Base-by-base conservation (phyloP, 2,797 vertebrate genomes). In the Chaetodon trifasciatus region DNA sequence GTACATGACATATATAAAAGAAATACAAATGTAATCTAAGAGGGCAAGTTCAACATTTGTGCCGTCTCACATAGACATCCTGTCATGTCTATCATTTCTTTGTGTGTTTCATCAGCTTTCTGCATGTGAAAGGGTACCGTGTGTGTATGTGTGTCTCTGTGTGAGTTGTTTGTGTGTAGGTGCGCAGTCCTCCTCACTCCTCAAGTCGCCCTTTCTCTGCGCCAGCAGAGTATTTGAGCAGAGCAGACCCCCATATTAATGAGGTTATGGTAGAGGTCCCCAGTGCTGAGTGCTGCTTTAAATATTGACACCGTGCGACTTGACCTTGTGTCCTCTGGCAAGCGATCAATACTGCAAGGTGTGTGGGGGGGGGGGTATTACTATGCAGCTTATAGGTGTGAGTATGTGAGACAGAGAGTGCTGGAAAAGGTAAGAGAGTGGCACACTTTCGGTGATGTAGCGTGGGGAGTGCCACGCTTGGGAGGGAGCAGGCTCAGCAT, bases 221-320 rank as follows among this genome's bases (percentile, higher is more conserved):
- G 57, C 73, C 87, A 85, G 74, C 56, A 82, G 85, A 84, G 80
- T 88, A 47, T 87, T 70, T 85, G 78, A 86, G 74, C 69, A 83
- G 81, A 79, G 73, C 81, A 66, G 77, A 79, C 47, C 72, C 47
- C 82, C 80, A 93, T 94, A 92, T 88, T 94, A 94, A 94, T 94
- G 89, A 94, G 90, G 90, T 88, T 88, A 90, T 70, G 72, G 79
- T 79, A 69, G 76, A 89, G 89, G 89, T 92, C 88, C 85, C 89
- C 68, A 68, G 82, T 85, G 91, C 91, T 92, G 88, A 88, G 88
- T 73, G 83, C 87, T 85, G 91, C 91, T 93, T 90, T 93, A 94
- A 92, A 92, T 93, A 93, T 92, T 90, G 92, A 93, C 92, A 93
- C 87, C 80, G 3, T 68, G 85, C 37, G 87, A 90, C 86, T 91